Evolutionary conservation across 2,888 invertebrate genomes (phyloP).

Genomic region (Pimpla rufipes): DNA sequence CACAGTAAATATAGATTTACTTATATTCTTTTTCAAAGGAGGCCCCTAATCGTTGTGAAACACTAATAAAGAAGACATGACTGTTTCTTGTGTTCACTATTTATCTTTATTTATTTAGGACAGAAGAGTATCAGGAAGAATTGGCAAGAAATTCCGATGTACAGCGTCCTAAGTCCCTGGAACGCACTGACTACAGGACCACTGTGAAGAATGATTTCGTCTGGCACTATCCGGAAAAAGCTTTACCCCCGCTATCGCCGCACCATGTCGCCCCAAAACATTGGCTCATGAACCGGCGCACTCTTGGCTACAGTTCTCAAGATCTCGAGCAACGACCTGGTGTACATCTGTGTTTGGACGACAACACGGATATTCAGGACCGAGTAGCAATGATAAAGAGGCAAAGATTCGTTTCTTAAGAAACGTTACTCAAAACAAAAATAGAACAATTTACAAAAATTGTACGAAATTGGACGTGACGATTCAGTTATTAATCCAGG

Average conservation of each 20-base stretch:
- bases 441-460: conserved; percentile 56
- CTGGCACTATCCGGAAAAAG: conserved; percentile 67
- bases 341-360: conserved; percentile 75
- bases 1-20: conserved; percentile 66
- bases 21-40: background rate
- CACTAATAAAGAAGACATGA: no score
- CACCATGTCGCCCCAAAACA: conserved; percentile 68
- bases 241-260: conserved; percentile 52
- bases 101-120: conserved; percentile 19
- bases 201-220: conserved; percentile 72
- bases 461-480: background rate
- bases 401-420: conserved; percentile 62
- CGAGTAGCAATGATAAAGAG: conserved; percentile 73
- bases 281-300: conserved; percentile 76
- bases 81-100: no score
- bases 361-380: conserved; percentile 74
- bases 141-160: conserved; percentile 59
- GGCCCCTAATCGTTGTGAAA: no score
- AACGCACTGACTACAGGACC: conserved; percentile 73
- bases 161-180: conserved; percentile 57
- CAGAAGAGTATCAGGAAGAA: conserved; percentile 62
- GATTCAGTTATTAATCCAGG: background rate
- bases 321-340: conserved; percentile 73
- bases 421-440: no score
- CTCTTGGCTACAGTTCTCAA: conserved; percentile 72